phyloP scores from a whole-genome alignment of 2,797 vertebrate genomes.

The Gymnoscopelus braueri region DNA sequence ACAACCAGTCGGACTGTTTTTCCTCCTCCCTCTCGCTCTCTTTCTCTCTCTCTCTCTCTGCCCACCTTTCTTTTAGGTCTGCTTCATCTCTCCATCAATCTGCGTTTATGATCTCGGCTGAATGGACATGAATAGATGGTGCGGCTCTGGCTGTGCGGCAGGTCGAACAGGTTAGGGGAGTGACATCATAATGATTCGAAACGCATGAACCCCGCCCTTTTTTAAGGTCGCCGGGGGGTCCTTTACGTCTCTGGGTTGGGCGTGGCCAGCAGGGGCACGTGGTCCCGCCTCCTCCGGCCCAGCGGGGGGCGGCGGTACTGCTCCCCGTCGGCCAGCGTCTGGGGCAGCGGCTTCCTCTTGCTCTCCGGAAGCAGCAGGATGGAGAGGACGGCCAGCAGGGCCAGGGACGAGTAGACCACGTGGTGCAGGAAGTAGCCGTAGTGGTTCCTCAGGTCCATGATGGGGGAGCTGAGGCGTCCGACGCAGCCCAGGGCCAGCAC shows the following conservation, averaged over 20 bases:
- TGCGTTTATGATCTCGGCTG: slow-evolving; percentile 18
- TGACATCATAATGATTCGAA: not conserved
- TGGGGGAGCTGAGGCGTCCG: slow-evolving; percentile 87
- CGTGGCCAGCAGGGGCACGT: slow-evolving; percentile 89
- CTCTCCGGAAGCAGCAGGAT: slow-evolving; percentile 91
- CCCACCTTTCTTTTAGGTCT: slow-evolving; percentile 3
- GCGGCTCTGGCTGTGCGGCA: slow-evolving; percentile 25
- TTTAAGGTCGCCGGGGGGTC: not conserved
- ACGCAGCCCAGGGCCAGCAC: slow-evolving; percentile 87
- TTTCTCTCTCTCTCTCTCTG: not conserved
- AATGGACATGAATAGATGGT: slow-evolving; percentile 25
- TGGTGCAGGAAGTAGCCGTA: slow-evolving; percentile 92
- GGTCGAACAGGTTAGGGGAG: slow-evolving; percentile 1
- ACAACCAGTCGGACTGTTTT: slow-evolving; percentile 5
- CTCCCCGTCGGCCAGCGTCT: slow-evolving; percentile 88
- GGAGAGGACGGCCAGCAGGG: slow-evolving; percentile 89
- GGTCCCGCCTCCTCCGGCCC: slow-evolving; percentile 85
- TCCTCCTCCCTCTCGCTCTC: slow-evolving; percentile 18
- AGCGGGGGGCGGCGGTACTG: slow-evolving; percentile 88
- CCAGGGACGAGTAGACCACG: slow-evolving; percentile 87
- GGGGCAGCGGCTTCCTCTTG: slow-evolving; percentile 90
- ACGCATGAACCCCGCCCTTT: not conserved
- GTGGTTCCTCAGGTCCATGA: slow-evolving; percentile 90
- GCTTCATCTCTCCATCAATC: slow-evolving; percentile 24
- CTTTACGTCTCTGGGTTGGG: slow-evolving; percentile 88